Base-by-base conservation (phyloP, 2,888 invertebrate genomes). In the Abscondita cerata region DNA sequence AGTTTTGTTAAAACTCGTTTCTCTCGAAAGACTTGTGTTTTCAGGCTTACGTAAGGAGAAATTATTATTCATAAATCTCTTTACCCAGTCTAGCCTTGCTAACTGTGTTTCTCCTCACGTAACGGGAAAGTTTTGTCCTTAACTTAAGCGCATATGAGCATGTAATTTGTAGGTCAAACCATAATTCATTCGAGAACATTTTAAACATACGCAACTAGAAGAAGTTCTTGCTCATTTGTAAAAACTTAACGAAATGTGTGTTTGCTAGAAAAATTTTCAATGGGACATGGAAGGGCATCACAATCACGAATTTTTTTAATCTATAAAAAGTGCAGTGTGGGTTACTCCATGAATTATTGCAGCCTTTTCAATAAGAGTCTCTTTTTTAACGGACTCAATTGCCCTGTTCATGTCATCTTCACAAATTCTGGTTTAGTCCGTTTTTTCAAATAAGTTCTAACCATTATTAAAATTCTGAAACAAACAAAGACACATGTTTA, bases 171-270 rank as follows among this genome's bases (percentile, higher is more conserved):
- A 40, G 4, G 40, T 40, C n/a, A 40, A 40, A 4, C 40, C 40
- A 12, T 12, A 40, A 12, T 40, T 40, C n/a, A n/a, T n/a, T n/a
- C n/a, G n/a, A 40, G 40, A 40, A 13, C n/a, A 40, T 40, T 40
- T 40, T 40, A 40, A 40, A 40, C 40, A 40, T 40, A 40, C n/a
- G 40, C 4, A n/a, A 40, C n/a, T 8, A 40, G 40, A 13, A 40
- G 40, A 11, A 11, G 9, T 40, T 40, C 40, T 5, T 12, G 4
- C 12, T 8, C 4, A n/a, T n/a, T n/a, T n/a, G n/a, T n/a, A n/a
- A n/a, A n/a, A n/a, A n/a, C n/a, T n/a, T n/a, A n/a, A n/a, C 40
- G 40, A n/a, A 40, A 40, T 8, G 40, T 40, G 12, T 40, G 6
- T 12, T 40, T 40, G 6, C 9, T 11, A 9, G 40, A 13, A 40